phyloP scores from a whole-genome alignment of 2,888 invertebrate species.

The Heliconius hortense region DNA sequence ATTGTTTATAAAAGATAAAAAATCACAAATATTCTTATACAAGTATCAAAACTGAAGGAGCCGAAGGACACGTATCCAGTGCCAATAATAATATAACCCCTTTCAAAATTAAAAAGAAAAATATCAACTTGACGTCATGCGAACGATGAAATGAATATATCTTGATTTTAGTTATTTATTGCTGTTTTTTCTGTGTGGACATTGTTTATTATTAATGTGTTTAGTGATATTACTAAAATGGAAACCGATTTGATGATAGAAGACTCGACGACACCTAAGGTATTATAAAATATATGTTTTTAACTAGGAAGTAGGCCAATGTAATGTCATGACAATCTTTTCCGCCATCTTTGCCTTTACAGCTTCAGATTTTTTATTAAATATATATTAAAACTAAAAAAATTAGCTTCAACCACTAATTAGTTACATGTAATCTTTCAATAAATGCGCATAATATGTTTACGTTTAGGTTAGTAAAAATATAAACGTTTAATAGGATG shows the following conservation, averaged over 20 bases:
- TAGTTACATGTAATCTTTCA: neutral
- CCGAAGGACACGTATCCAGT: conserved; percentile 44
- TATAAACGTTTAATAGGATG: neutral
- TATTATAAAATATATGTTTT: conserved; percentile 46
- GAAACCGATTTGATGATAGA: conserved; percentile 95
- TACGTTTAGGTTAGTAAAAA: neutral
- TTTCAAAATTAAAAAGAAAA: conserved; percentile 49
- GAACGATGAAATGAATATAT: conserved; percentile 72
- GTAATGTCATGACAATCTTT: conserved; percentile 66
- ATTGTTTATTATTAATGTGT: conserved; percentile 68
- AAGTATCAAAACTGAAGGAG: conserved; percentile 38
- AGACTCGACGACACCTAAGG: conserved; percentile 82
- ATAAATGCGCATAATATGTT: neutral
- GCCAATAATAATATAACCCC: conserved; percentile 41
- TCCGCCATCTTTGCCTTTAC: conserved; percentile 76
- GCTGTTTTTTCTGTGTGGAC: conserved; percentile 65
- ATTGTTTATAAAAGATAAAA: neutral
- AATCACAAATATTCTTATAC: conserved; percentile 19
- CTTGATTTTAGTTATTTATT: conserved; percentile 66
- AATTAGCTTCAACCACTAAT: neutral
- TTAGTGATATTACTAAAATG: conserved; percentile 90
- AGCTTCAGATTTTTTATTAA: conserved; percentile 43
- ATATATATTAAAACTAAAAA: conserved; percentile 16
- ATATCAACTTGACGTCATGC: conserved; percentile 75
- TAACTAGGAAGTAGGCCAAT: conserved; percentile 67